Base-by-base conservation (phyloP, 2,113 vertebrate genomes). In the Platysternon megacephalum region DNA sequence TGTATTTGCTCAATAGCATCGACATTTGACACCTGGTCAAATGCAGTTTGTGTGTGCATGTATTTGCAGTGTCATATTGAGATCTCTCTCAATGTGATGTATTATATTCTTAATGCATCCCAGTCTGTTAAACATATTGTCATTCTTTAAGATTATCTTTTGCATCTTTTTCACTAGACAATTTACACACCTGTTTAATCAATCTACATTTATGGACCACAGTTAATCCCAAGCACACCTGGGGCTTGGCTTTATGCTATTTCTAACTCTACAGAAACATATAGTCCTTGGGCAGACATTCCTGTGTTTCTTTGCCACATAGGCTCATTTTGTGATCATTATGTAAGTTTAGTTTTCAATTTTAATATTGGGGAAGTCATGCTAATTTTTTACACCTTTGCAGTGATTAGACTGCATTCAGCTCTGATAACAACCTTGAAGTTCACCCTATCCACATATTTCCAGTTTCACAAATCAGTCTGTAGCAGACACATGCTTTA, bases 401-500 rank as follows among this genome's bases (percentile, higher is more conserved):
- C 19, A 29, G 52, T 56, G 35, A 68, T 79, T 39, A 58, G 55
- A 10, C 0, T 26, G 5, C 80, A 1, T 79, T 83, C 65, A 32
- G 17, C 1, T 83, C 76, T 1, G 51, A 7, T 3, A 79, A 35
- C 2, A 3, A 3, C 5, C n/a, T 72, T 39, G 2, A 35, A 88
- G 26, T n/a, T 61, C 44, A 3, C 2, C 4, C 21, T n/a, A 21
- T 52, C 21, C 56, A 48, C 80, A 72, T 78, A 16, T 28, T 80
- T 32, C 78, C 52, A 4, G 21, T 85, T 35, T 56, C 61, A 51
- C 3, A 39, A 91, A 39, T 1, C 39, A 89, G 65, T 52, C 11
- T 56, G 80, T 46, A 16, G 8, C 80, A 81, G 82, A 76, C n/a
- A 0, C 0, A 55, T 7, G 8, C 32, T 91, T 46, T 22, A 86